These are phyloP conservation scores for Auanema sp. DNA, from an alignment of 2,888 invertebrate species.

Conservation along the genomic window DNA sequence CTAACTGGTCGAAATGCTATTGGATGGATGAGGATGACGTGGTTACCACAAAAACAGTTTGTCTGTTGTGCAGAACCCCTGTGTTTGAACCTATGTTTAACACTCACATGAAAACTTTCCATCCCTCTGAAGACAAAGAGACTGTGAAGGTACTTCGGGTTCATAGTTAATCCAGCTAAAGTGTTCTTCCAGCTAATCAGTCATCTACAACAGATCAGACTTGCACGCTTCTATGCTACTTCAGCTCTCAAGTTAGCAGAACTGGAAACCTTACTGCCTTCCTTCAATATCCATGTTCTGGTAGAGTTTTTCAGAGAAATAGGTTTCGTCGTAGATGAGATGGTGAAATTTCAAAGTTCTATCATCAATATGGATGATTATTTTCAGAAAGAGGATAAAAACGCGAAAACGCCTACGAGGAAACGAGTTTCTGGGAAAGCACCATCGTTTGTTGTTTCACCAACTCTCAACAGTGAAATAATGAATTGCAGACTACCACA, in stretches of 20 bases:
- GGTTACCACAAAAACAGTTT: not conserved
- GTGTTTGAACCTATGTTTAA: not conserved
- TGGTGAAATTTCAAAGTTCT: too few relatives aligned
- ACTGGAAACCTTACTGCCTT: not conserved
- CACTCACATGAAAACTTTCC: not conserved
- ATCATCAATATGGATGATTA: too few relatives aligned
- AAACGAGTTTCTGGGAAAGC: too few relatives aligned
- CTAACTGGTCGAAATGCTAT: not conserved
- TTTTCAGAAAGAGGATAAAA: too few relatives aligned
- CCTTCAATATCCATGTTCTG: not conserved
- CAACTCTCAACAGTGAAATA: too few relatives aligned
- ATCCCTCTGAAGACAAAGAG: not conserved
- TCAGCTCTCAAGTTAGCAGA: too few relatives aligned
- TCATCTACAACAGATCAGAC: not conserved
- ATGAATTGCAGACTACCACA: too few relatives aligned
- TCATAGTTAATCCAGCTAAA: not conserved
- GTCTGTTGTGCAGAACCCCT: not conserved
- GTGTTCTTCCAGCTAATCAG: not conserved
- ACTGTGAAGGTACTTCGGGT: constrained; percentile 1
- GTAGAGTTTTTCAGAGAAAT: not conserved
- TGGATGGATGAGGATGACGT: constrained; percentile 7
- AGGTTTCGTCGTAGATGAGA: constrained; percentile 1
- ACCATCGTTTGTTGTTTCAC: too few relatives aligned
- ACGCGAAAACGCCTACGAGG: too few relatives aligned
- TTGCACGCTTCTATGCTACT: not conserved